Evolutionary conservation across 2,797 vertebrate genomes (phyloP), one percentile per base, ranked within the genome.

Genomic region (Cynopterus sphinx): DNA sequence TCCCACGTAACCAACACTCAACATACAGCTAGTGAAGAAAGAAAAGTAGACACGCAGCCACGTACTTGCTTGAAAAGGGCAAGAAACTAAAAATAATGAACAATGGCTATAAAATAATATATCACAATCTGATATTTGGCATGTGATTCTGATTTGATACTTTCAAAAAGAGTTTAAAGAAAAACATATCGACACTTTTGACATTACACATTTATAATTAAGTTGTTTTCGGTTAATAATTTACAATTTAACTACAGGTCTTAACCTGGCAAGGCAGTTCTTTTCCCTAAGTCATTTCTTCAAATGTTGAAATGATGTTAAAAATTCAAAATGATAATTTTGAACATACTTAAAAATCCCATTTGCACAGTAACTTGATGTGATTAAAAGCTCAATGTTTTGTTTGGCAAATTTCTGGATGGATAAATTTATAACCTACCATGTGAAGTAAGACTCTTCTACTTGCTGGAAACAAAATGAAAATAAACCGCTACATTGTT

Each of bases 221-320:
- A 22, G 22, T 8, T 49, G 49, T 16, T 49, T 49, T 49, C 16
- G 15, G 16, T 49, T 49, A 16, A 49, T 63, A 84, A 74, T 16
- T 11, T 73, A 49, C 0, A 49, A 77, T 43, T 67, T 93, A 87
- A 90, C 8, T 92, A 61, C 13, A 84, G 33, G 26, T 78, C 21
- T 68, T 96, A 73, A 55, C n/a, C 55, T 19, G 17, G 67, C 43
- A 67, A 36, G 51, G 73, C 24, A 81, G 91, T 68, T 71, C 36
- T 67, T 75, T 67, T 84, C 36, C 74, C 49, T 94, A 78, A 90
- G 74, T 17, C 57, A 74, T 51, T 71, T 91, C 41, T 79, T 85
- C 61, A 73, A 71, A 82, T 33, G 12, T 39, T 51, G 2, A 88
- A 17, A 88, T 71, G 55, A 71, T 24, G 28, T 36, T 86, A 16